A percentile compares a stretch with the other conserved stretches of the same genome.
These are phyloP conservation scores for Patella depressa DNA, from an alignment of 2,888 invertebrate species.

Conservation along the genomic window DNA sequence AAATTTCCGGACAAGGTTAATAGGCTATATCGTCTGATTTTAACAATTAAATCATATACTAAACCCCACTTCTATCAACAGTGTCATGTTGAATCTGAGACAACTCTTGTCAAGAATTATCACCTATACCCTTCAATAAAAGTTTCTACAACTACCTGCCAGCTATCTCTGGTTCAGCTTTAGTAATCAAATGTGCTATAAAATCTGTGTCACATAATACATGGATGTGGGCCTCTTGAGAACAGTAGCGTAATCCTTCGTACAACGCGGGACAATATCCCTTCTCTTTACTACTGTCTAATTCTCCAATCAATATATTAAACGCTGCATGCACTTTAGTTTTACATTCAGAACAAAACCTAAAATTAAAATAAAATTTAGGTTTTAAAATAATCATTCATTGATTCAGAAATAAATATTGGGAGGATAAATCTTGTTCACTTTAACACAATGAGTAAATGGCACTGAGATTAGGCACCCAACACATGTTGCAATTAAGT, in stretches of 20 bases:
- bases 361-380: constrained; percentile 52
- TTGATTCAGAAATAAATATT: background rate
- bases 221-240: constrained; percentile 89
- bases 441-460: too few species aligned
- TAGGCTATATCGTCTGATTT: too few species aligned
- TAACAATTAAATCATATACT: too few species aligned
- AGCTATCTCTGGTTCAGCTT: constrained; percentile 91
- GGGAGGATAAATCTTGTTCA: too few species aligned
- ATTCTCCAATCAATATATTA: constrained; percentile 82
- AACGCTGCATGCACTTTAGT: constrained; percentile 91
- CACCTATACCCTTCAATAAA: background rate
- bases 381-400: background rate
- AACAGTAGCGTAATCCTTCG: constrained; percentile 82
- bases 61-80: too few species aligned
- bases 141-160: constrained; percentile 77
- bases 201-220: constrained; percentile 89
- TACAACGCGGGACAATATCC: constrained; percentile 90
- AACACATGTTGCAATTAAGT: too few species aligned
- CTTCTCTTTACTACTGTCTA: constrained; percentile 86
- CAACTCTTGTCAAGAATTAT: too few species aligned
- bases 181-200: constrained; percentile 87
- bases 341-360: constrained; percentile 92
- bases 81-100: too few species aligned
- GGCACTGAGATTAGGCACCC: too few species aligned
- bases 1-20: too few species aligned